Evolutionary conservation across 2,888 invertebrate genomes (phyloP), one percentile per base, ranked within the genome.

Genomic region (Andricus quercusramuli): DNA sequence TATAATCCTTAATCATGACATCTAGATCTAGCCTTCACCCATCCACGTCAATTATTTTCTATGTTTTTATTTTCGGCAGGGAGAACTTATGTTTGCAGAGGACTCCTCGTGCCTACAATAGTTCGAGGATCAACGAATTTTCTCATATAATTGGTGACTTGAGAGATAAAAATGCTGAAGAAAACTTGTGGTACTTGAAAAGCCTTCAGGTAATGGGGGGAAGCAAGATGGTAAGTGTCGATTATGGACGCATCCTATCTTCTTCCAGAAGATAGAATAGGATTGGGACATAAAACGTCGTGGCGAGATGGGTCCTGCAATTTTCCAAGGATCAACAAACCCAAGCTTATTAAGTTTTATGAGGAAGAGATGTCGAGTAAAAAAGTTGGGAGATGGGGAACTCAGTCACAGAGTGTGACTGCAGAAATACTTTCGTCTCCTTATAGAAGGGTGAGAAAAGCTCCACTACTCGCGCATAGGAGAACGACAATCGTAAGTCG

Each of bases 291-390:
- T 89, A 90, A 89, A 90, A 87, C 85, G 86, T 85, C 85, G 84
- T 85, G 84, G 37, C 20, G 81, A 83, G 82, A 79, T 77, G 86
- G 86, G 84, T 83, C 81, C 87, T 85, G 89, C 90, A 90, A 90
- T 90, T 90, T 90, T 87, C 87, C 86, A 87, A 87, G 90, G 88
- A 90, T 90, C 90, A 90, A 90, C 90, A 90, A 89, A 89, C 87
- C 87, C 85, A 84, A 88, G 89, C 90, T 90, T 90, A 90, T 90
- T 90, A 90, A 90, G 89, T 90, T 90, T 90, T 90, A 90, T 88
- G 90, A 90, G 86, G 82, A 85, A 74, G 56, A 74, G 37, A 56
- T 22, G 47, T 51, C 51, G 51, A 32, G 22, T n/a, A 56, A 56
- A 56, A 83, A 85, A 80, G 86, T 85, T 85, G 84, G 32, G 78